Conservation (phyloP, 35 echinoderm and acorn worm genomes). For the Diadema setosum region DNA sequence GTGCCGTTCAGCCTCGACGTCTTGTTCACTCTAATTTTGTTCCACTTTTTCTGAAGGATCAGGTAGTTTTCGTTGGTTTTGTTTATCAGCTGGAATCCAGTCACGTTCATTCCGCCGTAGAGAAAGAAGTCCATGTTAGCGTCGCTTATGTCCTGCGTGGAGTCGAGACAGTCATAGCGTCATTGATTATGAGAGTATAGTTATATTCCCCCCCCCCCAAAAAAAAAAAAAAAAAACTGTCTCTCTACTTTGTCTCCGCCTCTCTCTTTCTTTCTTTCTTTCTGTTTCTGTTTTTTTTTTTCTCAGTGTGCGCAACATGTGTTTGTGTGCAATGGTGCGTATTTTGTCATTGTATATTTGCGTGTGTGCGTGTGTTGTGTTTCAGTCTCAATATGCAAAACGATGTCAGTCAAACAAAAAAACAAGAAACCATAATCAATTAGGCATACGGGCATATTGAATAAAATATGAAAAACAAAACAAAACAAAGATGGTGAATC, state of each 20-base stretch:
- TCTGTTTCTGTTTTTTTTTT: no score
- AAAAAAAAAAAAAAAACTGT: no score
- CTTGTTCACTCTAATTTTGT: background rate
- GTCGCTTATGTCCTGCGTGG: constrained; percentile 78
- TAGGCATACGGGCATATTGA: background rate
- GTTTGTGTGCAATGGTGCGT: background rate
- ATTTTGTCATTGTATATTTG: background rate
- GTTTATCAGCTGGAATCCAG: constrained; percentile 72
- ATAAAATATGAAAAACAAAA: no score
- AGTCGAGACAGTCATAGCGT: no score
- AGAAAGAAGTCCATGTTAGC: constrained; percentile 57
- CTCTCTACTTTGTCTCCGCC: no score
- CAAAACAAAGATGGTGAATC: no score
- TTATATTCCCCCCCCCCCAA: no score
- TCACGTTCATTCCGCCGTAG: constrained; percentile 73
- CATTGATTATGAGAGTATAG: no score
- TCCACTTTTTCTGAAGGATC: constrained; percentile 18
- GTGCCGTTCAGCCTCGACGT: background rate
- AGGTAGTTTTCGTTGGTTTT: constrained; percentile 17
- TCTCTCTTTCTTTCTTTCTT: no score
- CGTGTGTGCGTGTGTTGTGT: background rate
- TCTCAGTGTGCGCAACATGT: no score
- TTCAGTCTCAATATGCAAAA: background rate
- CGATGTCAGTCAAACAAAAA: background rate
- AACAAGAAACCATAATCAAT: background rate